Evolutionary conservation across 1,140 invertebrate genomes (phyloP).

Genomic region (Ostrea edulis): DNA sequence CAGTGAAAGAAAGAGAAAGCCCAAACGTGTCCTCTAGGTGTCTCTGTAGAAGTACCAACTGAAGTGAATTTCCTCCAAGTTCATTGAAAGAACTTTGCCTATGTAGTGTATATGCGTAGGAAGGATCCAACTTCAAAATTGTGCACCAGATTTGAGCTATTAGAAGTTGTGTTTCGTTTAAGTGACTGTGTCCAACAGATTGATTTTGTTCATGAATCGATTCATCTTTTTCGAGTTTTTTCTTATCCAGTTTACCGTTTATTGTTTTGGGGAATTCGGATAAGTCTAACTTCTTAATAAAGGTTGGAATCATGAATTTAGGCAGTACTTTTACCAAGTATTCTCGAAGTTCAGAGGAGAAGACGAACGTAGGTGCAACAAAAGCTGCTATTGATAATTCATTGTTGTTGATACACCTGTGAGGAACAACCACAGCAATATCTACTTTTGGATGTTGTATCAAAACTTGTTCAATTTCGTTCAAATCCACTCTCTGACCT

Average conservation of each 20-base stretch:
- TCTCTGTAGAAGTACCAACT: slow-evolving; percentile 63
- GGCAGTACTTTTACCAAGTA: slow-evolving; percentile 64
- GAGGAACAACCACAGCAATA: slow-evolving; percentile 64
- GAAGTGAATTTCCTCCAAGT: slow-evolving; percentile 66
- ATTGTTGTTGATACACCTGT: slow-evolving; percentile 54
- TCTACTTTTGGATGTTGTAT: slow-evolving; percentile 67
- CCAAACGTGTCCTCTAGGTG: slow-evolving; percentile 59
- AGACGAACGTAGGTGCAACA: slow-evolving; percentile 64
- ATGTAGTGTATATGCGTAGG: slow-evolving; percentile 56
- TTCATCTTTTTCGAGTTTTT: slow-evolving; percentile 62
- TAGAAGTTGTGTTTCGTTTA: slow-evolving; percentile 63
- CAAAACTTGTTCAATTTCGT: slow-evolving; percentile 68
- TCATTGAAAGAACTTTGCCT: slow-evolving; percentile 65
- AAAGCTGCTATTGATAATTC: slow-evolving; percentile 63
- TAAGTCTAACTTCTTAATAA: slow-evolving; percentile 61
- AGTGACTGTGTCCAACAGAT: slow-evolving; percentile 55
- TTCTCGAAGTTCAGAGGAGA: slow-evolving; percentile 61
- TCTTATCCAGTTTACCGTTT: slow-evolving; percentile 68
- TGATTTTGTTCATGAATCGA: slow-evolving; percentile 57
- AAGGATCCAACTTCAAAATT: slow-evolving; percentile 59
- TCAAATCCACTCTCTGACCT: slow-evolving; percentile 65
- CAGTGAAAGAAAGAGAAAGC: slow-evolving; percentile 62
- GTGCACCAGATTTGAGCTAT: slow-evolving; percentile 64
- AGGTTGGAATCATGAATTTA: slow-evolving; percentile 67
- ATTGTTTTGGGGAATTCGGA: slow-evolving; percentile 63